Evolutionary conservation across 2,797 vertebrate genomes (phyloP).

Genomic region (Sylvia borin): DNA sequence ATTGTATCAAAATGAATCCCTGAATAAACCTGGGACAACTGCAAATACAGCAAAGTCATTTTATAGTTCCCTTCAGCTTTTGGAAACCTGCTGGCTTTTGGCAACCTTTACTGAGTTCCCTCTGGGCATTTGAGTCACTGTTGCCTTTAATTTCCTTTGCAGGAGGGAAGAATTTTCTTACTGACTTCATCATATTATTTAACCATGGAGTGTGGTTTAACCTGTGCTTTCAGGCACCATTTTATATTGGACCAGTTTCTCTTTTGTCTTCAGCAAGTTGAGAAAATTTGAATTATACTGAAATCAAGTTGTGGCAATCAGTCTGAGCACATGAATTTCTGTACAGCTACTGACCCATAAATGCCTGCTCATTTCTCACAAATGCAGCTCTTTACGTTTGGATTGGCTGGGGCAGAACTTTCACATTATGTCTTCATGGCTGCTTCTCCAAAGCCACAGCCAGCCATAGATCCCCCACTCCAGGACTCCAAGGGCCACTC

Average conservation of each 20-base stretch:
- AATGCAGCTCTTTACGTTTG: background rate
- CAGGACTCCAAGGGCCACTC: background rate
- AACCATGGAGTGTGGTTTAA: slow-evolving; percentile 19
- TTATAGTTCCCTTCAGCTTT: slow-evolving; percentile 28
- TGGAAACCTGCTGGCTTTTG: slow-evolving; percentile 52
- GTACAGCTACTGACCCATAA: slow-evolving; percentile 14
- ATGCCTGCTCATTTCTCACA: slow-evolving; percentile 9
- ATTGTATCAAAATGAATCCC: background rate
- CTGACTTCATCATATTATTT: background rate
- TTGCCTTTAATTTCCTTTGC: slow-evolving; percentile 62
- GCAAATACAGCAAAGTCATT: slow-evolving; percentile 9
- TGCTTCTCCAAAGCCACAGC: slow-evolving; percentile 1
- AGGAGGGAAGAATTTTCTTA: slow-evolving; percentile 36
- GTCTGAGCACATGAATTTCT: slow-evolving; percentile 3
- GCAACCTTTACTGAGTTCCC: slow-evolving; percentile 32
- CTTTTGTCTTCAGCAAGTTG: slow-evolving; percentile 19
- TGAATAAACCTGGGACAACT: slow-evolving; percentile 25
- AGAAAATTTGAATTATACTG: slow-evolving; percentile 2
- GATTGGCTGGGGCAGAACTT: background rate
- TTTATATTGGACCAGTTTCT: slow-evolving; percentile 7
- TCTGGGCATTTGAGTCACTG: slow-evolving; percentile 49
- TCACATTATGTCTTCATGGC: background rate
- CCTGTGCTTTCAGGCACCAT: background rate
- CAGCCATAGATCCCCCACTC: background rate
- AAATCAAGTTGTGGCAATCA: slow-evolving; percentile 18